Evolutionary conservation across 1,140 invertebrate species (phyloP).

Genomic region (Zeugodacus cucurbitae): DNA sequence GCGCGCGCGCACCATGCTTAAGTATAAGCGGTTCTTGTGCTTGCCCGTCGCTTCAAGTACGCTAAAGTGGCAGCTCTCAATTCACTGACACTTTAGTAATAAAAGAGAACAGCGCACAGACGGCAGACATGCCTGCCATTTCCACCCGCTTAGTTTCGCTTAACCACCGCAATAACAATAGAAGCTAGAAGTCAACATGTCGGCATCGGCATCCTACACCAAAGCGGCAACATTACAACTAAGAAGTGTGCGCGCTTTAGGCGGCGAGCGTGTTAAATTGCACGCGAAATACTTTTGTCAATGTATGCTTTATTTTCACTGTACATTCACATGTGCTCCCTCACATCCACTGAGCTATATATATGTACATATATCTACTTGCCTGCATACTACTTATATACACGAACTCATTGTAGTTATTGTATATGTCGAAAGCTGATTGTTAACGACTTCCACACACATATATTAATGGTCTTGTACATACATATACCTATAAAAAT

Average conservation of each 20-base stretch:
- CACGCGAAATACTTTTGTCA: slow-evolving; percentile 17
- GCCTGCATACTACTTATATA: not conserved
- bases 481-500: not conserved
- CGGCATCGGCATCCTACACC: not conserved
- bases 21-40: slow-evolving; percentile 20
- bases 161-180: slow-evolving; percentile 13
- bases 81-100: slow-evolving; percentile 38
- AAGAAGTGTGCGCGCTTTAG: not conserved
- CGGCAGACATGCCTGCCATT: not conserved
- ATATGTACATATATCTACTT: not conserved
- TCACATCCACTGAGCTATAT: not conserved
- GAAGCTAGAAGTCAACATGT: slow-evolving; percentile 25
- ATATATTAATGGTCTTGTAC: not conserved
- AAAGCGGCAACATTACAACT: not conserved
- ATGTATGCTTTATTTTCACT: not conserved
- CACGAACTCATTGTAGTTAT: not conserved
- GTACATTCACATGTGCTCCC: not conserved
- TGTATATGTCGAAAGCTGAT: not conserved
- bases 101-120: slow-evolving; percentile 33
- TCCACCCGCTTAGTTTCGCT: not conserved
- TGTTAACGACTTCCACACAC: not conserved
- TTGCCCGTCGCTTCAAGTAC: slow-evolving; percentile 20
- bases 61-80: slow-evolving; percentile 35
- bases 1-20: not conserved
- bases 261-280: slow-evolving; percentile 11